Evolutionary conservation across 2,888 invertebrate species (phyloP), one percentile per base, ranked within the genome.

Genomic region (Odiellus spinosus): DNA sequence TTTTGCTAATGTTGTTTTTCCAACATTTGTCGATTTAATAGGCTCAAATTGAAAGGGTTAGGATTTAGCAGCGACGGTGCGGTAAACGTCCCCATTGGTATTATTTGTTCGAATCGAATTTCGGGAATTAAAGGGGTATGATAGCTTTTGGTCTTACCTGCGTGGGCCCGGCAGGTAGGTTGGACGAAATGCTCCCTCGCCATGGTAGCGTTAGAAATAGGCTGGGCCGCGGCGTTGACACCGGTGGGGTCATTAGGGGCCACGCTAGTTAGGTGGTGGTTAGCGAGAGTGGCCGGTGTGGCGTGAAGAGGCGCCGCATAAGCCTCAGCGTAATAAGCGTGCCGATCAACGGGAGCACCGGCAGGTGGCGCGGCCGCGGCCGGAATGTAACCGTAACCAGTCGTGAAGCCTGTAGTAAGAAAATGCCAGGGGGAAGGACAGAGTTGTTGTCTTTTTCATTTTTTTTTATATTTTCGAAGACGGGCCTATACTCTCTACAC

Each of bases 321-420:
- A 12, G 52, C 50, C 18, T 52, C 52, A 36, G 47, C 52, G 26
- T 26, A 26, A 26, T 26, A 26, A 26, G 26, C 26, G 26, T 26
- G 26, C 26, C 26, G 26, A 26, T 26, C 26, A 26, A 26, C 26
- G 26, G 26, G 26, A 26, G 26, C 26, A 4, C 26, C 26, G 62
- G 52, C 62, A 62, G 62, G 77, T 69, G 44, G 52, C 71, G 76
- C 71, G 71, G 74, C 61, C 59, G 68, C 67, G 63, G 63, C 61
- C 49, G 66, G 64, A 58, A 67, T 64, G 61, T 67, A 69, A 60
- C 68, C 64, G 59, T 66, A 69, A 61, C 69, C 66, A 59, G 68
- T 26, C 26, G 26, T 67, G 61, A 67, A 67, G 60, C 69, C 69
- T 68, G 63, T 26, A 8, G 26, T 26, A 45, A 57, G 57, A 59